Base-by-base conservation (phyloP, 2,113 vertebrate genomes). In the Otocyon megalotis region DNA sequence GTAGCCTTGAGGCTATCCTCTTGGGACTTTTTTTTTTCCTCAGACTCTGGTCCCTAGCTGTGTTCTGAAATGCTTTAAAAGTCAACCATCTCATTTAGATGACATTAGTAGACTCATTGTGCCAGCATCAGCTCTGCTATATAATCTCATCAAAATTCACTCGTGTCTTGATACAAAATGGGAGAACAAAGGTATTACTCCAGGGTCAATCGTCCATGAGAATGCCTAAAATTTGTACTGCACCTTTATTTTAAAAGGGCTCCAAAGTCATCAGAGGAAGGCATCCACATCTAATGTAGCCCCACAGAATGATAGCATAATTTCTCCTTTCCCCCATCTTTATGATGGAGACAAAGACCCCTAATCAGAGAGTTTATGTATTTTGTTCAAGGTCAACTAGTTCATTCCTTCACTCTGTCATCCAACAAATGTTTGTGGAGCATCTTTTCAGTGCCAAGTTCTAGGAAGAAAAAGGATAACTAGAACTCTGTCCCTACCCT, bases 71-170 rank as follows among this genome's bases (percentile, higher is more conserved):
- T 85, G 60, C 60, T 96, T 96, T 82, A 35, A 92, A 88, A 96
- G 71, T 54, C 90, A 96, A 54, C 30, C 50, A 72, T 72, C 48
- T 96, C 71, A 72, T 93, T 89, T 81, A 92, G 76, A 60, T 43
- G 72, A 85, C 56, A 76, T 80, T 74, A 63, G 50, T 54, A 79
- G 32, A 90, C 12, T 81, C 62, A n/a, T 56, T 13, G 5, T 77
- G 14, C 19, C 35, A 94, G 22, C 35, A 92, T 50, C 43, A 37
- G 30, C 15, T 72, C 76, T 96, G 24, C 82, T 85, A 48, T 85
- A 48, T 53, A 63, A 94, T 76, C 60, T 88, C 93, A 94, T 82
- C 54, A 94, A 63, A 93, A 94, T 93, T 97, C 71, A 95, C 81
- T 63, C 60, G 8, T n/a, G 8, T 96, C 87, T 96, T 37, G 12